Evolutionary conservation across 2,888 invertebrate species (phyloP).

Genomic region (Drosophila testacea): DNA sequence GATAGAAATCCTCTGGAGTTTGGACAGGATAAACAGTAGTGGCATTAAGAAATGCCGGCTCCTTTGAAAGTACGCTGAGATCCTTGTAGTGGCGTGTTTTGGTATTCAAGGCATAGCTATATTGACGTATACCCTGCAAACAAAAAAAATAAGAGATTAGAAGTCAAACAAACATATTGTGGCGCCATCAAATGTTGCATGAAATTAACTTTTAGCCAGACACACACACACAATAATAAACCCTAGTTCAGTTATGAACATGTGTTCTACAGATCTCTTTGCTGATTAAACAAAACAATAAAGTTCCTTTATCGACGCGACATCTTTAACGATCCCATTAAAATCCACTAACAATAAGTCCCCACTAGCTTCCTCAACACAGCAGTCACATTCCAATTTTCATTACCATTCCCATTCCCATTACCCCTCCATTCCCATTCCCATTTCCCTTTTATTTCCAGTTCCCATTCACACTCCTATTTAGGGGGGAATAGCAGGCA

Average conservation of each 20-base stretch:
- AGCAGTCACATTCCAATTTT: slow-evolving; percentile 1
- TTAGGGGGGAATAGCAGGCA: neutral
- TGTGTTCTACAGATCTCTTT: slow-evolving; percentile 36
- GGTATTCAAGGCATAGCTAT: slow-evolving; percentile 77
- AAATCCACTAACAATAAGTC: slow-evolving; percentile 5
- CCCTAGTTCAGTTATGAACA: slow-evolving; percentile 26
- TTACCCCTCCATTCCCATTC: neutral
- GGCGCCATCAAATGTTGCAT: slow-evolving; percentile 36
- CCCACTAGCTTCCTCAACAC: slow-evolving; percentile 5
- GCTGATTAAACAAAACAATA: slow-evolving; percentile 37
- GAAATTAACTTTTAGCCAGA: slow-evolving; percentile 25
- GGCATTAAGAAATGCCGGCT: slow-evolving; percentile 86
- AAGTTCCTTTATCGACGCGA: slow-evolving; percentile 49
- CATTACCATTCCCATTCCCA: slow-evolving; percentile 10
- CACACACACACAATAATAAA: neutral
- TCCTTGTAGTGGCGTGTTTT: slow-evolving; percentile 83
- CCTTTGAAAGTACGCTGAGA: slow-evolving; percentile 84
- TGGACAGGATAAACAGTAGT: slow-evolving; percentile 89
- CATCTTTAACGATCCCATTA: slow-evolving; percentile 45
- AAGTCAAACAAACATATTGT: neutral
- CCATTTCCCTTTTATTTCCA: slow-evolving; percentile 11
- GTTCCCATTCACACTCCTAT: slow-evolving; percentile 6
- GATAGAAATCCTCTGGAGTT: slow-evolving; percentile 88
- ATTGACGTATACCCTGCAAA: slow-evolving; percentile 81
- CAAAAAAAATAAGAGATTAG: neutral